Base-by-base conservation (phyloP, 2,888 invertebrate species). In the Hypercompe scribonia region DNA sequence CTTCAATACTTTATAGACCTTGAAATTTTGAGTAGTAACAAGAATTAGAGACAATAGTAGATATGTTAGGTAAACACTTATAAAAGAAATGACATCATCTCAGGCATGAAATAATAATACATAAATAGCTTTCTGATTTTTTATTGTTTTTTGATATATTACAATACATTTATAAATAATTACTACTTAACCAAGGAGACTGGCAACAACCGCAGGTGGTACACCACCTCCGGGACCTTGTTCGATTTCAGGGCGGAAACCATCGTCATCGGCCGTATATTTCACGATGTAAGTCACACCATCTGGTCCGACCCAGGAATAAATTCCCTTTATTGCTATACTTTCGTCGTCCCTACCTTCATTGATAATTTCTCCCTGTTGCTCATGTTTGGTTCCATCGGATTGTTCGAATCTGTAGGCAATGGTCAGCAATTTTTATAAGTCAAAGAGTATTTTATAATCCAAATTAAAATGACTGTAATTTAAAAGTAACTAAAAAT, bases 181-280 rank as follows among this genome's bases (percentile, higher is more conserved):
- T 54, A 65, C 24, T 71, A 65, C 68, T 81, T 77, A 84, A 76
- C 84, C 84, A 8, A 84, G 82, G 42, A 79, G 80, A 7, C 81
- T 80, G 42, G 80, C 79, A 4, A 82, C 73, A 18, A 85, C 81
- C 1, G 81, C 83, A 3, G 86, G 42, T 4, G 87, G 85, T 28
- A 85, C 70, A 8, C 77, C 80, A 39, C 87, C 84, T 33, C 84
- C 88, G 13, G 84, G 82, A 1, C 86, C 87, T 69, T 88, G 84
- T 50, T 87, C 95, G 18, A 88, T 82, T 31, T 78, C 71, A 0
- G 95, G 93, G 73, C 92, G 90, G 89, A 89, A 96, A 18, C 96
- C 96, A 75, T 94, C 92, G 75, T 96, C 95, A 79, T 96, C 96
- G 58, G 96, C 96, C 0, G 88, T 85, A 88, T 95, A 96, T 58